Evolutionary conservation across 2,797 vertebrate genomes (phyloP).

Genomic region (Anomalospiza imberbis): DNA sequence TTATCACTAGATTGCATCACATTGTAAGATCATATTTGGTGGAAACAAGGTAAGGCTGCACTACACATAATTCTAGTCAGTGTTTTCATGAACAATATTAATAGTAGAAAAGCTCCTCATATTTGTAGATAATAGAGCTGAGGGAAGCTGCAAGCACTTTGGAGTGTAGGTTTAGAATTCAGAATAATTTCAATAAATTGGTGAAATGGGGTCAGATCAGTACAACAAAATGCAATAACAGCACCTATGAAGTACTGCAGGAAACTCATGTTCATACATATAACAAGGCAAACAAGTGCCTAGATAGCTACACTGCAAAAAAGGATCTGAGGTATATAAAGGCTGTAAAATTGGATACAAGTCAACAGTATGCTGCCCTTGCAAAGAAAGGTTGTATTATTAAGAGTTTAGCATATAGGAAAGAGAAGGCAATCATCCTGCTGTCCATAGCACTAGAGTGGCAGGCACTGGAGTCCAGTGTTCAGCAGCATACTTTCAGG

Average conservation of each 20-base stretch:
- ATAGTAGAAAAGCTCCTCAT: neutral
- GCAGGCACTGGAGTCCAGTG: neutral
- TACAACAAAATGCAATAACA: neutral
- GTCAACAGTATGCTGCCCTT: neutral
- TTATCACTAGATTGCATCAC: neutral
- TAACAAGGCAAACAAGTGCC: neutral
- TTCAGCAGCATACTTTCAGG: neutral
- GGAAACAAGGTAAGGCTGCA: neutral
- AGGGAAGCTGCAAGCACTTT: neutral
- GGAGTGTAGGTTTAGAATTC: neutral
- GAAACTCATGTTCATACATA: neutral
- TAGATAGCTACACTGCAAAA: neutral
- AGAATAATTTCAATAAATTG: neutral
- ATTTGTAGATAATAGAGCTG: neutral
- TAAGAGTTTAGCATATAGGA: neutral
- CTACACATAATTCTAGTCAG: neutral
- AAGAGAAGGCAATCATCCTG: neutral
- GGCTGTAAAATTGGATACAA: neutral
- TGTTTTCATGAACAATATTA: neutral
- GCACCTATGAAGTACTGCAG: neutral
- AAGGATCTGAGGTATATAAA: neutral
- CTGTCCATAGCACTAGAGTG: neutral
- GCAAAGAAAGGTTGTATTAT: neutral
- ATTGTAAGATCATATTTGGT: neutral
- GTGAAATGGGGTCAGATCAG: neutral